Evolutionary conservation across 2,888 invertebrate genomes (phyloP).

Genomic region (Amiota communis): DNA sequence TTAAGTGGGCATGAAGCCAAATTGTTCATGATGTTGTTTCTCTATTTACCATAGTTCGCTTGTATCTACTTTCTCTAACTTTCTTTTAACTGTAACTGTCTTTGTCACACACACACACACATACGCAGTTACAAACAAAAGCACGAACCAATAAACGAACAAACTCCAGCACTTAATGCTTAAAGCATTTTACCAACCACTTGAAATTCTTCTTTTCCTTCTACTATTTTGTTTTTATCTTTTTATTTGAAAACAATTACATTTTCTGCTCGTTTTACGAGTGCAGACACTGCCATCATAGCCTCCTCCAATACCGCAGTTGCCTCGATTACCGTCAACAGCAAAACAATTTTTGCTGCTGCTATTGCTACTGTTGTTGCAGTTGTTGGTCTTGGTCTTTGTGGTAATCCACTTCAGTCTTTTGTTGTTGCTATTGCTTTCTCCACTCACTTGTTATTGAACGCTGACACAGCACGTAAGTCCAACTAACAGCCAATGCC

Average conservation of each 20-base stretch:
- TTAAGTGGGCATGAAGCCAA: neutral
- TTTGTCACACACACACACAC: constrained; percentile 25
- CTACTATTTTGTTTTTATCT: too few species aligned
- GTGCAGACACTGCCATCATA: neutral
- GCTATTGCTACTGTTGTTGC: constrained; percentile 20
- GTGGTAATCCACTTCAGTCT: constrained; percentile 14
- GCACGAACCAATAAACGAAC: neutral
- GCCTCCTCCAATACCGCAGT: neutral
- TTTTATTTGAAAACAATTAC: constrained; percentile 62
- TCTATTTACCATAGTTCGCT: constrained; percentile 30
- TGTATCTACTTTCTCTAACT: constrained; percentile 12
- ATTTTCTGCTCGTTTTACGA: constrained; percentile 40
- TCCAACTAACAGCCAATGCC: too few species aligned
- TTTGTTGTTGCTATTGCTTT: constrained; percentile 27
- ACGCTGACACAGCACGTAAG: constrained; percentile 3
- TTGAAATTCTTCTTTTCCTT: neutral
- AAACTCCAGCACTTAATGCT: constrained; percentile 14
- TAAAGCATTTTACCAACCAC: constrained; percentile 21
- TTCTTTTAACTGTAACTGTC: neutral
- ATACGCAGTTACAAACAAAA: neutral
- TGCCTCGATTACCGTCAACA: neutral
- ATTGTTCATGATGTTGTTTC: too few species aligned
- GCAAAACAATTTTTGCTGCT: neutral
- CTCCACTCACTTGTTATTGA: constrained; percentile 6
- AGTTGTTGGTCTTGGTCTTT: constrained; percentile 12